phyloP scores from a whole-genome alignment of 2,113 vertebrate species.

The Turdus rufiventris region DNA sequence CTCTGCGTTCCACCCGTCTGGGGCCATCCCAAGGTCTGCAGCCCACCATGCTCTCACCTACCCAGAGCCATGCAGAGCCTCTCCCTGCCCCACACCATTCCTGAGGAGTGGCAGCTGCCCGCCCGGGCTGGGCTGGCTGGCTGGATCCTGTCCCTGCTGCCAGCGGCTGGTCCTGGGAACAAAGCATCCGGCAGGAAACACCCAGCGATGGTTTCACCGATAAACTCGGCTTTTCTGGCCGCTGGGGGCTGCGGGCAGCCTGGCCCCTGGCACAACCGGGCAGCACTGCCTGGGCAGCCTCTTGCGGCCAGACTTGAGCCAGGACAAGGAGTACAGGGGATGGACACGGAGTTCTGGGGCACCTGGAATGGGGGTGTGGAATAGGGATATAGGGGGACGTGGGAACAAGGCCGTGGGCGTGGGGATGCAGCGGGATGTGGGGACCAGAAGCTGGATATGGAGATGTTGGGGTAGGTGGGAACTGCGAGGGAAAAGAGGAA shows the following conservation, averaged over 20 bases:
- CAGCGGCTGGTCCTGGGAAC: neutral
- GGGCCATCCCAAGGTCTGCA: neutral
- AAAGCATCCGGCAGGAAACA: neutral
- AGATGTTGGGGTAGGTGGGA: neutral
- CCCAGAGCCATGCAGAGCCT: neutral
- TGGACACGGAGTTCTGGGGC: too few relatives aligned
- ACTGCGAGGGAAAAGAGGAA: fast-evolving
- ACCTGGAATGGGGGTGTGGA: fast-evolving
- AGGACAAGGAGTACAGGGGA: neutral
- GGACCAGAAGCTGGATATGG: neutral
- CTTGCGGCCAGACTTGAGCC: neutral
- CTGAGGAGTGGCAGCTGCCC: neutral
- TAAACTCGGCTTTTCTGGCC: neutral
- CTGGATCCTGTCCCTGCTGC: neutral
- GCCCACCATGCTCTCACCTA: fast-evolving
- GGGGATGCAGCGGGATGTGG: neutral
- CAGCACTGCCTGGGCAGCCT: neutral
- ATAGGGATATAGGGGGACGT: fast-evolving
- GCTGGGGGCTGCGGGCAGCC: neutral
- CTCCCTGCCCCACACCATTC: fast-evolving
- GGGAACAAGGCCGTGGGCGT: too few relatives aligned
- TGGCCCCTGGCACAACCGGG: neutral
- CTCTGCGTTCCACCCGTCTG: neutral
- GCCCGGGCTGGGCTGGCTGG: neutral
- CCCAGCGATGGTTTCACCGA: neutral